phyloP scores from a whole-genome alignment of 2,113 vertebrate genomes.

The Vulpes vulpes region DNA sequence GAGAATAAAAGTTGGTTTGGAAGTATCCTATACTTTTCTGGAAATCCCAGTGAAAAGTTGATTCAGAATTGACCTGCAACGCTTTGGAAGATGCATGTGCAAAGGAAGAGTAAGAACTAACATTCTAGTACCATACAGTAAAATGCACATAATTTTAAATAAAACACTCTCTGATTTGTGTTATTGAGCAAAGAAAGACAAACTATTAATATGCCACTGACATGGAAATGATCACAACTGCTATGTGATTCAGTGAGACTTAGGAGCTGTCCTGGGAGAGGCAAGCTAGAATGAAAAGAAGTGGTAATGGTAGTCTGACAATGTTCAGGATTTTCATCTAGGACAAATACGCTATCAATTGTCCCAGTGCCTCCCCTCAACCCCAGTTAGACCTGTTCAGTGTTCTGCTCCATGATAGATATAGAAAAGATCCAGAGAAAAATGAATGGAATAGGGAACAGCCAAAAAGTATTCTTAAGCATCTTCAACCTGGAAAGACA shows the following conservation, averaged over 20 bases:
- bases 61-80: conserved; percentile 45
- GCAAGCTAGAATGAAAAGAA: conserved; percentile 15
- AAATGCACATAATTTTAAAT: conserved; percentile 51
- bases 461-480: neutral
- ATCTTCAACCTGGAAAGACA: neutral
- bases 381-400: neutral
- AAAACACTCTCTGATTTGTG: conserved; percentile 42
- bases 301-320: neutral
- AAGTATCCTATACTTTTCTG: conserved; percentile 41
- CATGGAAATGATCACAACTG: conserved; percentile 37
- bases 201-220: conserved; percentile 43
- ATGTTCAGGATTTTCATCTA: neutral
- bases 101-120: conserved; percentile 46
- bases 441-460: neutral
- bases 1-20: conserved; percentile 20
- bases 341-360: neutral
- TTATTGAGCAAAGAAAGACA: conserved; percentile 39
- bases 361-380: neutral
- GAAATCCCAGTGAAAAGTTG: conserved; percentile 20
- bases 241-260: conserved; percentile 36
- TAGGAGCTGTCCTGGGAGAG: neutral
- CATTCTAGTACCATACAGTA: neutral
- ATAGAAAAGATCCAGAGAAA: conserved; percentile 33
- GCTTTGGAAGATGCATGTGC: conserved; percentile 23
- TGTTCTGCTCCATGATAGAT: neutral